Conservation (phyloP, 2,888 invertebrate genomes). For the Trachelus stipa region DNA sequence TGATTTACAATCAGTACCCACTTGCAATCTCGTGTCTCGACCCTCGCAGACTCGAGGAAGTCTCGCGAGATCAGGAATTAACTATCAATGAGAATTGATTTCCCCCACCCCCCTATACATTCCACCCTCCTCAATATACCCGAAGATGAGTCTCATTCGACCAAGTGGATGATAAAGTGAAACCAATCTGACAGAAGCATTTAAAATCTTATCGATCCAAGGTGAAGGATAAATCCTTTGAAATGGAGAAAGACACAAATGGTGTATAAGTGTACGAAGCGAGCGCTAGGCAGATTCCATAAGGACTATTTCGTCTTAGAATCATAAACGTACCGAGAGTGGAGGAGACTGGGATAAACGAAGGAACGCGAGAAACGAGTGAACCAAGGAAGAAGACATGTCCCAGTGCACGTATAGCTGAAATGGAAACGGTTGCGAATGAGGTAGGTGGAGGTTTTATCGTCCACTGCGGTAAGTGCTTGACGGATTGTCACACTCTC, state of each 20-base stretch:
- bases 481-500: constrained; percentile 43
- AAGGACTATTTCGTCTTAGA: not conserved
- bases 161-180: not conserved
- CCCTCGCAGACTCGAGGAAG: not conserved
- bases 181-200: not conserved
- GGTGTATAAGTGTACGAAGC: not conserved
- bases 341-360: not conserved
- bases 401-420: constrained; percentile 21
- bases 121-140: not conserved
- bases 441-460: constrained; percentile 51
- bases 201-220: not conserved
- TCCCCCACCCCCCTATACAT: not conserved
- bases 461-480: constrained; percentile 37
- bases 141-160: not conserved
- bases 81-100: not conserved
- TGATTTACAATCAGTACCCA: constrained; percentile 51
- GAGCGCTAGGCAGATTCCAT: constrained; percentile 3
- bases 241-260: constrained; percentile 17
- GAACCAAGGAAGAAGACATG: constrained; percentile 25
- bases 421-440: constrained; percentile 25
- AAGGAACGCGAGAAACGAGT: not conserved
- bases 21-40: constrained; percentile 39
- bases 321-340: not conserved
- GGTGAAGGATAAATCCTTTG: not conserved
- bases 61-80: not conserved